phyloP scores from a whole-genome alignment of 2,113 vertebrate species.

The Takifugu flavidus region DNA sequence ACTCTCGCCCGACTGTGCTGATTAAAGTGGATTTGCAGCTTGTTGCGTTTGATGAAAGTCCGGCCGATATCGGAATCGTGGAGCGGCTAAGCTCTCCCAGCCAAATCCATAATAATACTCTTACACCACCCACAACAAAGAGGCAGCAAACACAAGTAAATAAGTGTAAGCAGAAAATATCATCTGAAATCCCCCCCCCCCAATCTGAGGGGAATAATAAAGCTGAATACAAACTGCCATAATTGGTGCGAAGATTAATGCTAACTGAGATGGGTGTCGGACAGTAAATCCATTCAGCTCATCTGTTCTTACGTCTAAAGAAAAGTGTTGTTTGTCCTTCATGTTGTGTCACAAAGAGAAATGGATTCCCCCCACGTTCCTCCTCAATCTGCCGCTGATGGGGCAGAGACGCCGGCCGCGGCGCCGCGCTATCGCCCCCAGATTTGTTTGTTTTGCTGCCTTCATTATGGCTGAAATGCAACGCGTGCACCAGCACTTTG shows the following conservation, averaged over 20 bases:
- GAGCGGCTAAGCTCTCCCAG: slow-evolving; percentile 51
- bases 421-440: no score
- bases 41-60: slow-evolving; percentile 69
- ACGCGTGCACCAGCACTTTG: slow-evolving; percentile 9
- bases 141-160: slow-evolving; percentile 40
- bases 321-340: slow-evolving; percentile 41
- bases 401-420: no score
- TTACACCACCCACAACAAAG: slow-evolving; percentile 55
- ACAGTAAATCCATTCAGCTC: slow-evolving; percentile 59
- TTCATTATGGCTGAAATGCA: slow-evolving; percentile 13
- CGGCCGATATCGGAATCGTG: slow-evolving; percentile 62
- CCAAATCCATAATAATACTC: slow-evolving; percentile 61
- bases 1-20: slow-evolving; percentile 24
- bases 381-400: slow-evolving; percentile 7
- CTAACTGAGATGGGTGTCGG: slow-evolving; percentile 50
- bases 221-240: slow-evolving; percentile 34
- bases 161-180: slow-evolving; percentile 50
- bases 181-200: slow-evolving; percentile 27
- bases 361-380: slow-evolving; percentile 43
- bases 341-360: slow-evolving; percentile 44
- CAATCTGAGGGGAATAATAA: slow-evolving; percentile 47
- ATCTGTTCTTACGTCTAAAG: slow-evolving; percentile 49
- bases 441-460: slow-evolving; percentile 7
- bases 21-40: slow-evolving; percentile 68
- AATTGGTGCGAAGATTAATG: slow-evolving; percentile 54